Base-by-base conservation (phyloP, 2,888 invertebrate genomes). In the Xylota segnis region DNA sequence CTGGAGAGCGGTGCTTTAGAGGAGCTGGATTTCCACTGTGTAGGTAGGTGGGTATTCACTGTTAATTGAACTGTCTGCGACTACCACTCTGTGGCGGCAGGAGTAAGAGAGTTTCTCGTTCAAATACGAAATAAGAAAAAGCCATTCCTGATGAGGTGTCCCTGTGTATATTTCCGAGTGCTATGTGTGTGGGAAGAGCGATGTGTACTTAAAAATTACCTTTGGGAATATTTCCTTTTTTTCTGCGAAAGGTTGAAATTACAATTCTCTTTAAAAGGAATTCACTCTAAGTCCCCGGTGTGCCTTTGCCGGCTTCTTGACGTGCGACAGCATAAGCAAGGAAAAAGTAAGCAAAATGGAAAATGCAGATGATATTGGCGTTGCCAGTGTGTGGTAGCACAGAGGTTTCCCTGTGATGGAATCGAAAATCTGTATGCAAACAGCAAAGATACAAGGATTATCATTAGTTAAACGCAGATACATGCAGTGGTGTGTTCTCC, bases 31-130 rank as follows among this genome's bases (percentile, higher is more conserved):
- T 61, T 37, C 12, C 34, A 16, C n/a, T 29, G 63, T 16, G 45
- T 23, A 23, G 23, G 23, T 23, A 23, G 23, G 23, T 37, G 56
- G 68, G 43, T 75, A 65, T 75, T 79, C 66, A 78, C 66, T 66
- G 77, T 56, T 83, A 77, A 77, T 77, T 77, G 77, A 77, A 77
- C 77, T 70, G 77, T 77, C 77, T 77, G 23, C 23, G 1, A n/a
- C 52, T 23, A 37, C 18, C n/a, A 5, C 14, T 43, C 14, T 18
- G 61, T 40, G 40, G 34, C 34, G 23, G 66, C n/a, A 34, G 23
- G 23, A n/a, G 45, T 29, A 14, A 52, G 56, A 23, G 37, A 16
- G 32, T 63, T 66, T 52, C 56, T 37, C 23, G 1, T 23, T 23
- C 5, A 14, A 43, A 59, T 16, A 32, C 37, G 45, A 37, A 10